These are phyloP conservation scores for Eilema griseolum DNA, from an alignment of 2,888 invertebrate species.

Conservation along the genomic window DNA sequence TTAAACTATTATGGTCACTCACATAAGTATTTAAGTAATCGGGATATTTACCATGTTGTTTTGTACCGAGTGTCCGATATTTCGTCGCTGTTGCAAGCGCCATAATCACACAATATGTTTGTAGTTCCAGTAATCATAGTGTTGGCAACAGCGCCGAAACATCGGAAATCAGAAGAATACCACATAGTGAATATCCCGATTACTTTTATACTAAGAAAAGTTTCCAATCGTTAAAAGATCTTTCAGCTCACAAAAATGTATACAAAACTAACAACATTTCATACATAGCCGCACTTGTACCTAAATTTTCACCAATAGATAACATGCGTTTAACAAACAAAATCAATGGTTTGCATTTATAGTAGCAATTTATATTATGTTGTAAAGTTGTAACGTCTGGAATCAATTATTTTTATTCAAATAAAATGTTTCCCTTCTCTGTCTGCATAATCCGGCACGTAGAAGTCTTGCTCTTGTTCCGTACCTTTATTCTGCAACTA, in stretches of 20 bases:
- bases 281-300: neutral
- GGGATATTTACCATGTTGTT: too few species aligned
- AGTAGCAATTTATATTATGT: neutral
- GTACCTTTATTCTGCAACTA: neutral
- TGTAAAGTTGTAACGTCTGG: neutral
- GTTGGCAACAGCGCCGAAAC: too few species aligned
- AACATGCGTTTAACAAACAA: neutral
- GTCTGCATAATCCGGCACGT: slow-evolving; percentile 3
- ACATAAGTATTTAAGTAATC: too few species aligned
- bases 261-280: neutral
- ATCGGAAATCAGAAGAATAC: too few species aligned
- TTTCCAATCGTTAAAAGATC: neutral
- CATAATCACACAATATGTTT: too few species aligned
- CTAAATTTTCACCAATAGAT: neutral
- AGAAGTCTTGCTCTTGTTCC: slow-evolving; percentile 13
- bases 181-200: too few species aligned
- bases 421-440: neutral
- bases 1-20: too few species aligned
- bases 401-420: neutral
- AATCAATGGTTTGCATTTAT: neutral
- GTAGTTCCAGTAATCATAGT: too few species aligned
- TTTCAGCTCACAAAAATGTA: neutral
- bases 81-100: too few species aligned
- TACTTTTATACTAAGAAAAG: neutral
- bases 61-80: too few species aligned